phyloP scores from a whole-genome alignment of 2,113 vertebrate species.

The Triplophysa tibetana region DNA sequence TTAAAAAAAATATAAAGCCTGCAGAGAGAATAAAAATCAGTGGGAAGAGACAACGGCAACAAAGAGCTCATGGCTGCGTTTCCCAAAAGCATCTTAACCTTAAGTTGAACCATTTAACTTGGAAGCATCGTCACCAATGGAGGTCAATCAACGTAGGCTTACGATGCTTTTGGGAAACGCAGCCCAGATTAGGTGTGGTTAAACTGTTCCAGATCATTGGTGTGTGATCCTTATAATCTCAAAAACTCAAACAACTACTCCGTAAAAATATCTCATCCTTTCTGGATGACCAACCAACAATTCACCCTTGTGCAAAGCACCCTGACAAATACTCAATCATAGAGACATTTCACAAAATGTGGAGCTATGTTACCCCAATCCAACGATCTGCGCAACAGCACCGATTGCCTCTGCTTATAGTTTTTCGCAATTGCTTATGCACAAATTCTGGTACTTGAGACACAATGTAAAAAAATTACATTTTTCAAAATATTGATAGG shows the following conservation, averaged over 20 bases:
- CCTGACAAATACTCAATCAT: too few relatives aligned
- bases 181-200: background rate
- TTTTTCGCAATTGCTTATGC: too few relatives aligned
- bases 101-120: too few relatives aligned
- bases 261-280: background rate
- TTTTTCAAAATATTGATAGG: too few relatives aligned
- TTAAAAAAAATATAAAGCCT: background rate
- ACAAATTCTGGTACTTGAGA: too few relatives aligned
- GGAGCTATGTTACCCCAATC: background rate
- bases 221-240: background rate
- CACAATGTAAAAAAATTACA: too few relatives aligned
- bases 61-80: too few relatives aligned
- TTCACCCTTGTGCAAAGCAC: background rate
- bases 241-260: background rate
- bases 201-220: background rate
- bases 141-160: too few relatives aligned
- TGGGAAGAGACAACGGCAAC: background rate
- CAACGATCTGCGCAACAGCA: background rate
- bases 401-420: conserved; percentile 25
- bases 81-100: too few relatives aligned
- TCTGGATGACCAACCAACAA: background rate
- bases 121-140: too few relatives aligned
- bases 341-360: background rate
- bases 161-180: too few relatives aligned
- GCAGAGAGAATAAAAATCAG: too few relatives aligned